Base-by-base conservation (phyloP, 2,888 invertebrate species). In the Eledona agricola region DNA sequence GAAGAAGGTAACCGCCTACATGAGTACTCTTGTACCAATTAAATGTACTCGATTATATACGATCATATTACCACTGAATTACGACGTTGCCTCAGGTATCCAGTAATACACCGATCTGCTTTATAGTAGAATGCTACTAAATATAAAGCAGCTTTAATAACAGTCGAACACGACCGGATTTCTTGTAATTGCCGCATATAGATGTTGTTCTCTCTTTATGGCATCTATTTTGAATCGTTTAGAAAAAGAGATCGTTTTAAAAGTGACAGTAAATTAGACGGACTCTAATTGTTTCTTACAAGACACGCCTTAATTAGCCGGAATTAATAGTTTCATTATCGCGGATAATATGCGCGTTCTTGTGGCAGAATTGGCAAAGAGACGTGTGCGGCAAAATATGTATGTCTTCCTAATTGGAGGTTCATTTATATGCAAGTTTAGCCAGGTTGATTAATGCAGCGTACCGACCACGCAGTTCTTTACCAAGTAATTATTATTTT, bases 61-160 rank as follows among this genome's bases (percentile, higher is more conserved):
- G 71, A 69, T 70, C 69, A 67, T 69, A 70, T 71, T 71, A 69
- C 70, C 62, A 66, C 70, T 72, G 70, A 71, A 67, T 71, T 71
- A 71, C 70, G 69, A 69, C 57, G 60, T 58, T 59, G 65, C 69
- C 68, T 52, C 52, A 49, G 67, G 66, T 58, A 57, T 54, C 47
- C 65, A 59, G 61, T 66, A 66, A 66, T 65, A 67, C 66, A 67
- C 66, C 62, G 66, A 67, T 67, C 69, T 58, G 55, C 57, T 58
- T 54, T 57, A 56, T 59, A 52, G 61, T 60, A 55, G 55, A 57
- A 58, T 57, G 59, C 61, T 64, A 62, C 62, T 65, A 63, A 65
- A 65, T 65, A 65, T 61, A 55, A 59, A 61, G 51, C 53, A 40
- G 56, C 59, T 60, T 63, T 63, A 63, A 64, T 65, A 63, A 62